Base-by-base conservation (phyloP, 2,113 vertebrate species). In the Nerophis lumbriciformis region DNA sequence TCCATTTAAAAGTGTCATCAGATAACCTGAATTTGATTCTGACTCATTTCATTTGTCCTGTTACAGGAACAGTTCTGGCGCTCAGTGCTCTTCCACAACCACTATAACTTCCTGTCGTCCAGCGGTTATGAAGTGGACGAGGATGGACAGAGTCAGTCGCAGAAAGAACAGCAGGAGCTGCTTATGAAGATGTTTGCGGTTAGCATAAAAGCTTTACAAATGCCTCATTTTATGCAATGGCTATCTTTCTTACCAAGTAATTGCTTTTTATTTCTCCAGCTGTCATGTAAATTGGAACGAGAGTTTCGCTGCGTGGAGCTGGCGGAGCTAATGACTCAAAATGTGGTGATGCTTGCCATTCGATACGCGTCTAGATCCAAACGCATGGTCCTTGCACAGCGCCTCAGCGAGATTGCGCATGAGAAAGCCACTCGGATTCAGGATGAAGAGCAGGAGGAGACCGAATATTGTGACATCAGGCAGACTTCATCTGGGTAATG, bases 101-200 rank as follows among this genome's bases (percentile, higher is more conserved):
- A 98, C 42, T 44, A 90, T 76, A 87, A 89, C 84, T 96, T 97
- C 85, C 90, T 97, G 76, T 90, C 92, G 1, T 85, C 90, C 77
- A 93, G 88, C 48, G 94, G 92, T 63, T 97, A 96, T 10, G 93
- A 95, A 77, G 69, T 90, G 1, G 91, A 95, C 66, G 93, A 94
- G 77, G 91, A 73, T 1, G 80, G 60, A 21, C 92, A 88, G 91
- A 90, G 39, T 51, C 90, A 81, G 62, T 86, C 90, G 2, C 75
- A 92, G 77, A 97, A 92, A 76, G 93, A 96, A 56, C 95, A 98
- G 69, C 95, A 99, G 74, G 94, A 95, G 71, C 90, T 97, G 56
- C 66, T 99, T 59, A 95, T 99, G 92, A 99, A 98, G 86, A 93
- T 99, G 92, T 94, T 99, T 81, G 97, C 96, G 0, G 97, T 99